phyloP scores from a whole-genome alignment of 2,797 vertebrate species.

The Crocidura indochinensis region DNA sequence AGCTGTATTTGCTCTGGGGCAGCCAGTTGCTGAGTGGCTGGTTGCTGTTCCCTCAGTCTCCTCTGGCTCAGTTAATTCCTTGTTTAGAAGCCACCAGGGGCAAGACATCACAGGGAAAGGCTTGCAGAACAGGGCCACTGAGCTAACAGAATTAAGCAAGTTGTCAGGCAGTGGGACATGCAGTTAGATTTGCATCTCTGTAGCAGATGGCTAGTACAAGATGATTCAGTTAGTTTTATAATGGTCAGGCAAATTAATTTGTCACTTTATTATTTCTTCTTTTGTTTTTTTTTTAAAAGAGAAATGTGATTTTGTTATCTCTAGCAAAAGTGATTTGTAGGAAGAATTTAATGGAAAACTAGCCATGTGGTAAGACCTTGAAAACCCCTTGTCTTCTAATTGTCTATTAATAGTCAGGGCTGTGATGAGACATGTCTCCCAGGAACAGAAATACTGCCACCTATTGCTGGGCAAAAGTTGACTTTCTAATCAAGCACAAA shows the following conservation, averaged over 20 bases:
- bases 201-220: conserved; percentile 89
- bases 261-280: conserved; percentile 84
- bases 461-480: conserved; percentile 60
- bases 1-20: not conserved
- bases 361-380: not conserved
- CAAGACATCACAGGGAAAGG: conserved; percentile 63
- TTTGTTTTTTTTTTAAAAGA: not conserved
- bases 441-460: conserved; percentile 80
- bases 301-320: conserved; percentile 80
- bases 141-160: conserved; percentile 86
- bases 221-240: conserved; percentile 89
- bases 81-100: conserved; percentile 56
- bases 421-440: not conserved
- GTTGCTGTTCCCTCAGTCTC: not conserved
- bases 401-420: conserved; percentile 30
- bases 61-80: conserved; percentile 59
- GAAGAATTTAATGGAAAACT: conserved; percentile 72
- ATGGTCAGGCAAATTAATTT: conserved; percentile 90
- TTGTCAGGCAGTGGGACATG: conserved; percentile 84
- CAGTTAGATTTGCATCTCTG: conserved; percentile 85
- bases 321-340: conserved; percentile 75
- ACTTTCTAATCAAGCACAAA: conserved; percentile 47
- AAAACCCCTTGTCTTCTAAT: conserved; percentile 45
- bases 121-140: conserved; percentile 80
- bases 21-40: conserved; percentile 68